A percentile compares a stretch with the other conserved stretches of the same genome.
Evolutionary conservation across 2,113 vertebrate genomes (phyloP).

Genomic region (Amblyopsis rosae): DNA sequence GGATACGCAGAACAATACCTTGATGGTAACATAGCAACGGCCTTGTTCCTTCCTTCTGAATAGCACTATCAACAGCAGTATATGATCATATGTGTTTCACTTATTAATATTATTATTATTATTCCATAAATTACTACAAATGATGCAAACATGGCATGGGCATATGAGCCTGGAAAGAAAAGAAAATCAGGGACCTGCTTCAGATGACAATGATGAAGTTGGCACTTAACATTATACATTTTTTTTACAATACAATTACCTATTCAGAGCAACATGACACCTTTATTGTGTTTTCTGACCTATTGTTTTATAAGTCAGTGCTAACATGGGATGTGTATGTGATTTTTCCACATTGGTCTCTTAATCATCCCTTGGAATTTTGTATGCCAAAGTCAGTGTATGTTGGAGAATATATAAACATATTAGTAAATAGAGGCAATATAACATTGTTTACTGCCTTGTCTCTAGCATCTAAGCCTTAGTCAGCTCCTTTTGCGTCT

Average conservation of each 20-base stretch:
- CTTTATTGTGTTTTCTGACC: not conserved
- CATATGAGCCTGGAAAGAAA: constrained; percentile 29
- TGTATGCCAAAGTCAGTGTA: too few species aligned
- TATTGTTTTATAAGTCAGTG: constrained; percentile 20
- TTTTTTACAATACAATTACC: not conserved
- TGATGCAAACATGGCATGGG: constrained; percentile 41
- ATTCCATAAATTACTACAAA: constrained; percentile 44
- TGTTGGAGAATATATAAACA: too few species aligned
- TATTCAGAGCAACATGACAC: not conserved
- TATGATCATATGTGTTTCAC: constrained; percentile 25
- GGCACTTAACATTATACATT: constrained; percentile 30
- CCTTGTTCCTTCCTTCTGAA: constrained; percentile 7
- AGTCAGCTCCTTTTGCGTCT: constrained; percentile 3
- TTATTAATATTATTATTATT: constrained; percentile 34
- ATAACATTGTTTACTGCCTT: constrained; percentile 18
- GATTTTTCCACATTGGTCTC: too few species aligned
- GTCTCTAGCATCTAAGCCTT: constrained; percentile 38
- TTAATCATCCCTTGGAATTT: too few species aligned
- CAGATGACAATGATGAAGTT: constrained; percentile 39
- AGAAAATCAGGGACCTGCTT: constrained; percentile 57
- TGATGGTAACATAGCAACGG: too few species aligned
- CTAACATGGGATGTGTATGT: too few species aligned
- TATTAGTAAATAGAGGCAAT: too few species aligned
- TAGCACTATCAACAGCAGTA: constrained; percentile 50
- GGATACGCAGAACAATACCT: too few species aligned